Evolutionary conservation across 2,797 vertebrate genomes (phyloP).

Genomic region (Oreochromis mossambicus): DNA sequence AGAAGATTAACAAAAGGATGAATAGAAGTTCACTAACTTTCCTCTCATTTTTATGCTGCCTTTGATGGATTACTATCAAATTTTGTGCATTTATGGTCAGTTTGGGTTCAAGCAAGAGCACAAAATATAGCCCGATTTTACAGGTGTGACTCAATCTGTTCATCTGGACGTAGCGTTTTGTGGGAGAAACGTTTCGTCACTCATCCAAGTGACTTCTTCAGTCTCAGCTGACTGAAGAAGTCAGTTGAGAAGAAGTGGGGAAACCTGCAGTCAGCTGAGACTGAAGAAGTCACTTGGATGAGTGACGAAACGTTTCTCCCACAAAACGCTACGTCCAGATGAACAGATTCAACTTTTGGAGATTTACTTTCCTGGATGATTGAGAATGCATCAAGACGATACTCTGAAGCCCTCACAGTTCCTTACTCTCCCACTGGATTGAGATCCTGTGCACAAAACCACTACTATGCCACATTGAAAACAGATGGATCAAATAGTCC

Average conservation of each 20-base stretch:
- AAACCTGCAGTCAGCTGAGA: too few species aligned
- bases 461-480: conserved; percentile 62
- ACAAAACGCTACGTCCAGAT: too few species aligned
- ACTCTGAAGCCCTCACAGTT: conserved; percentile 43
- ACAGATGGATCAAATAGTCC: conserved; percentile 68
- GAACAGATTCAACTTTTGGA: too few species aligned
- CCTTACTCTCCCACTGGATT: conserved; percentile 38
- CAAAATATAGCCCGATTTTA: neutral
- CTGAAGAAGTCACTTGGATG: too few species aligned
- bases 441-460: conserved; percentile 52
- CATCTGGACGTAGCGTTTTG: too few species aligned
- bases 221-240: too few species aligned
- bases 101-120: neutral
- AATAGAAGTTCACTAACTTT: neutral
- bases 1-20: neutral
- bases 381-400: neutral
- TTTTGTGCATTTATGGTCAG: neutral
- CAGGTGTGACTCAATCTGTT: neutral
- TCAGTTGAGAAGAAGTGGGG: too few species aligned
- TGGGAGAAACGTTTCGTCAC: too few species aligned
- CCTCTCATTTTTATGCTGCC: neutral
- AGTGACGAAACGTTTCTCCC: too few species aligned
- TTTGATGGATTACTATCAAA: neutral
- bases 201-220: too few species aligned
- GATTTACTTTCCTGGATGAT: too few species aligned